A percentile compares a stretch with the other conserved stretches of the same genome.
phyloP scores from a whole-genome alignment of 1,140 invertebrate species.

The Drosophila azteca region DNA sequence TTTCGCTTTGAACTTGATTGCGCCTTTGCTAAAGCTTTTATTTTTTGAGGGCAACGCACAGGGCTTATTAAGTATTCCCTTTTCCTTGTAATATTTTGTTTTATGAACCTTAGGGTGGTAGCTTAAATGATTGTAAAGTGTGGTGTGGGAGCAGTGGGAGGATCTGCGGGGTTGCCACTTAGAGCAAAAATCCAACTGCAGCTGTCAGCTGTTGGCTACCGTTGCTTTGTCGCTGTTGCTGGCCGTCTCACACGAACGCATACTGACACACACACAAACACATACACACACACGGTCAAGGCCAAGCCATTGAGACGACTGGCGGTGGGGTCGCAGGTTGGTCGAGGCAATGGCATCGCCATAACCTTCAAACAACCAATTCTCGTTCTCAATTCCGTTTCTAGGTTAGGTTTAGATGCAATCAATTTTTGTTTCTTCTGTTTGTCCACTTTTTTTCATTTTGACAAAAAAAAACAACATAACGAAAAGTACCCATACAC shows the following conservation, averaged over 20 bases:
- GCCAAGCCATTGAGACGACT: constrained; percentile 52
- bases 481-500: constrained; percentile 13
- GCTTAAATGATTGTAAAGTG: not conserved
- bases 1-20: constrained; percentile 76
- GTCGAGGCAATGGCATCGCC: constrained; percentile 31
- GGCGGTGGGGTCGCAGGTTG: constrained; percentile 9
- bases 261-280: not conserved
- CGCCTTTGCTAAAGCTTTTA: constrained; percentile 27
- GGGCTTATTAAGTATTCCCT: constrained; percentile 26
- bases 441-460: constrained; percentile 6
- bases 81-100: constrained; percentile 3
- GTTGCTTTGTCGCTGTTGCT: constrained; percentile 36
- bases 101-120: no score
- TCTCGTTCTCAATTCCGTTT: constrained; percentile 34
- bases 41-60: constrained; percentile 36
- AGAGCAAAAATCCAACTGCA: constrained; percentile 60
- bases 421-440: constrained; percentile 20
- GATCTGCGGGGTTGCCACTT: constrained; percentile 62
- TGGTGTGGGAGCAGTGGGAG: constrained; percentile 31
- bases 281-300: constrained; percentile 67
- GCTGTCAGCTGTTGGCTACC: constrained; percentile 76
- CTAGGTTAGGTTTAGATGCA: constrained; percentile 64
- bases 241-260: not conserved
- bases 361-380: constrained; percentile 71
- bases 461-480: constrained; percentile 7